Base-by-base conservation (phyloP, 2,797 vertebrate genomes). In the Dicrostonyx torquatus region DNA sequence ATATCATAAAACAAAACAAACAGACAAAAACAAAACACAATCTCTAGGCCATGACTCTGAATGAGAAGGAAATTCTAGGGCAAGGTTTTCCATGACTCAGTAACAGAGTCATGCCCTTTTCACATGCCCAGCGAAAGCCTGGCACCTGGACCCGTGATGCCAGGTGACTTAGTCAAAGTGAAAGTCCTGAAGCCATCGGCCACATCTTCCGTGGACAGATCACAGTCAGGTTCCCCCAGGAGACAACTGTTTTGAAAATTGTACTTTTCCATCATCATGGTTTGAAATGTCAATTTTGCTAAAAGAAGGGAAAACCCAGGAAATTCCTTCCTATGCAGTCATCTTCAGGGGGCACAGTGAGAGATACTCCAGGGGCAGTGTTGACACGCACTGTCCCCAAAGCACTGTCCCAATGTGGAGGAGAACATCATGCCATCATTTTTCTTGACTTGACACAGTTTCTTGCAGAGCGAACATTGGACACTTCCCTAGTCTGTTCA, bases 291-390 rank as follows among this genome's bases (percentile, higher is more conserved):
- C 88, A 73, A 84, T 82, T 95, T 95, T 94, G 78, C 83, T 94
- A 95, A 92, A 96, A 76, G 83, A 96, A 93, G 86, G 79, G 75
- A 95, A 95, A 95, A 97, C 87, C 90, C 75, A 91, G 62, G 80
- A 68, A 95, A 97, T 97, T 96, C 92, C 76, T 97, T 94, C 64
- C 48, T 93, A 11, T 90, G 92, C 89, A 75, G 68, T 97, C 95
- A 96, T 95, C 83, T 95, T 95, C 68, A 40, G 75, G 94, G 89
- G 45, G 58, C 62, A 80, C 60, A 84, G 55, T 86, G 22, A 82
- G 94, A 82, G 94, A 89, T 26, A 75, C 86, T 94, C 85, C 73
- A 55, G 66, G 68, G 84, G 60, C 90, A 43, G 1, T 29, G 58
- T 40, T 82, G 78, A 75, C 58, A 43, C 0, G 14, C 53, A 1